phyloP scores from a whole-genome alignment of 2,797 vertebrate species.

The Enteromius thamalakanensis region DNA sequence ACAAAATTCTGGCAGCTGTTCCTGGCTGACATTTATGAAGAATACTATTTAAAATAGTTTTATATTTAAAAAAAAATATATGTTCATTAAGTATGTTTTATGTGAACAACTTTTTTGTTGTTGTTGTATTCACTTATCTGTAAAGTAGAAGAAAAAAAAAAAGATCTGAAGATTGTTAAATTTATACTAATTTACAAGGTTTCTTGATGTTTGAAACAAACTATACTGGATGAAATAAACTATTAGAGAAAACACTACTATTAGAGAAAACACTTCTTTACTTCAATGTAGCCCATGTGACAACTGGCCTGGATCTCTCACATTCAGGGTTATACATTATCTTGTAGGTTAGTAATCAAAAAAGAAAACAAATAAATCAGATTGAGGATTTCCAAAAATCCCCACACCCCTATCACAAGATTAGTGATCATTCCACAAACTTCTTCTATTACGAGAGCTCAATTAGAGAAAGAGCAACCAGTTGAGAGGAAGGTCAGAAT shows the following conservation, averaged over 20 bases:
- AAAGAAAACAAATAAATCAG: neutral
- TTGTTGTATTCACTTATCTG: neutral
- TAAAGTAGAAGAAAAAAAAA: no score
- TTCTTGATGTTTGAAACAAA: neutral
- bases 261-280: neutral
- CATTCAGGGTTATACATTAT: neutral
- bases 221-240: neutral
- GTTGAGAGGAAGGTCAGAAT: constrained; percentile 60
- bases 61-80: no score
- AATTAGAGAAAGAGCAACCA: constrained; percentile 25
- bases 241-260: neutral
- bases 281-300: neutral
- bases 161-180: neutral
- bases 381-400: constrained; percentile 1
- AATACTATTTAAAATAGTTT: neutral
- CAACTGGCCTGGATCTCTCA: neutral
- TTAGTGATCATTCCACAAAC: constrained; percentile 1
- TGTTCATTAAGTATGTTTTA: neutral
- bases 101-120: neutral
- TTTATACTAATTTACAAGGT: neutral
- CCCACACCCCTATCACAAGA: neutral
- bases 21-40: neutral
- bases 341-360: neutral
- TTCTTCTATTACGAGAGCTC: neutral
- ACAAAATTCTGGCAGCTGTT: neutral